Evolutionary conservation across 2,113 vertebrate genomes (phyloP), one percentile per base, ranked within the genome.

Genomic region (Phylloscopus trochilus): DNA sequence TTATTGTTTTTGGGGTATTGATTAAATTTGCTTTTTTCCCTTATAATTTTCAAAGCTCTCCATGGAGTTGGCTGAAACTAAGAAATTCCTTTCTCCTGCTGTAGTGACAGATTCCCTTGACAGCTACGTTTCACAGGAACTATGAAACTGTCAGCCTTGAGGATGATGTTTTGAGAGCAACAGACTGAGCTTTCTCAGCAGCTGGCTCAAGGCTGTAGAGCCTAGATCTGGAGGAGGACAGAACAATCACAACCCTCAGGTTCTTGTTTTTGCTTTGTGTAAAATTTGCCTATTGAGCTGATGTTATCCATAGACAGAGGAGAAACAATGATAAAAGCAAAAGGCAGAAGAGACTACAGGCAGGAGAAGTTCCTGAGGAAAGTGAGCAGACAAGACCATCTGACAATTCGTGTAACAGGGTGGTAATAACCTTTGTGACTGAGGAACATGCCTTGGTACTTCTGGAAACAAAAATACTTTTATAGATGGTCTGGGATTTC

Each of bases 121-220:
- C 75, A 93, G 75, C 59, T 91, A 2, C 0, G 1, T 91, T 93
- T 95, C 92, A 86, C 55, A 73, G 75, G 51, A 90, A 17, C 85
- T 80, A 24, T 83, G 95, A 88, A 91, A 59, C 84, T 94, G 84
- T 90, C 90, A 93, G 3, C 78, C 70, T 91, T 79, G 62, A 86
- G 72, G 67, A 85, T 91, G 70, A 70, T 62, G 43, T 93, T 88
- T 51, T 59, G 72, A 90, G 75, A 88, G 51, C 51, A 74, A n/a
- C 49, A 87, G 81, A 46, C 74, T 39, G 37, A 76, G 52, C 56
- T 88, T 90, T 92, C 83, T 93, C 63, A 81, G 82, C 59, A 72
- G 70, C 82, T 95, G 85, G 70, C 82, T 83, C 59, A 83, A 88
- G 82, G 63, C 78, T 77, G 72, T 67, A 62, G 19, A 91, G 20